Evolutionary conservation across 2,888 invertebrate species (phyloP), one percentile per base, ranked within the genome.

Genomic region (Unio delphinus): DNA sequence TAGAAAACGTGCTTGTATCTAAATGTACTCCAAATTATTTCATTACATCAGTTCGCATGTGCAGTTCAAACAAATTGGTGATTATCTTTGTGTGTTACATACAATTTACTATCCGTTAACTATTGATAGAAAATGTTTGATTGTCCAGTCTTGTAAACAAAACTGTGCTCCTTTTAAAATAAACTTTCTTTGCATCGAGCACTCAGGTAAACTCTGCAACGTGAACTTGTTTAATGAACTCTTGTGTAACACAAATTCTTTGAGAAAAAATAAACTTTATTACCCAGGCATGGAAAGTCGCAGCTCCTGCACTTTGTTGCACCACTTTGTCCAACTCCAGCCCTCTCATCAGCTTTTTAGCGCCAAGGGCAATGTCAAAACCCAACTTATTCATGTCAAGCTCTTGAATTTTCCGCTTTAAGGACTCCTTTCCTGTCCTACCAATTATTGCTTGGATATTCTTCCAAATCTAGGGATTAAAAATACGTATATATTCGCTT

Each of bases 221-320:
- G 11, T 45, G 11, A 45, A 45, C 45, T 11, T 15, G 8, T 45
- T 45, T 11, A 45, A 11, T 45, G 3, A 45, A 60, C n/a, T 64
- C 57, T 11, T 20, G 8, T 20, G 20, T 57, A 18, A n/a, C n/a
- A 20, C 20, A 60, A 34, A 23, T 17, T 54, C 45, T 34, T 8
- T 18, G n/a, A 75, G 80, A 45, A 11, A 2, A 11, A 0, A 1
- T 45, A 45, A 23, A 23, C 23, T 45, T 11, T 11, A 2, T 75
- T 73, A 88, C 89, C 89, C 89, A 88, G 8, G 83, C 75, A 71
- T 81, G 88, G 76, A 89, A 88, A 15, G 89, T 86, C 15, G 89
- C 88, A 23, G 88, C 88, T 23, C 88, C 89, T 28, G 85, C 83
- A 64, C 87, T 87, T 34, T 84, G 83, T 23, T 83, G 82, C 11